Percentiles rank a stretch among this genome's conserved stretches.
phyloP scores from a whole-genome alignment of 2,797 vertebrate species.

The Neostethus bicornis region DNA sequence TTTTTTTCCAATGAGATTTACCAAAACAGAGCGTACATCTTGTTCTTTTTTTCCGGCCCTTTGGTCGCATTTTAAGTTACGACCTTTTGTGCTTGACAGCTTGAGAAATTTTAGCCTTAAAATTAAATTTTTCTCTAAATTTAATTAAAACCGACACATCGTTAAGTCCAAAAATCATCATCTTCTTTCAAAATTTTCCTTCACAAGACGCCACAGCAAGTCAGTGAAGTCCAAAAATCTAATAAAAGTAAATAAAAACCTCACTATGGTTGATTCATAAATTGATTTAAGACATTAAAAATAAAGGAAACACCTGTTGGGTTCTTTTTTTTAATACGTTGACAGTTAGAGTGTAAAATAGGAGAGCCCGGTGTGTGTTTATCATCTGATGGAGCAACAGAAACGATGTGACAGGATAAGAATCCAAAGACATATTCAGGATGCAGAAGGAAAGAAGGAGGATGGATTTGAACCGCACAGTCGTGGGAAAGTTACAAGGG shows the following conservation, averaged over 20 bases:
- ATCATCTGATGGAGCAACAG: conserved; percentile 1
- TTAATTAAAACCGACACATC: neutral
- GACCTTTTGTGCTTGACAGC: conserved; percentile 20
- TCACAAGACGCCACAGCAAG: too few species aligned
- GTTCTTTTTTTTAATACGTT: conserved; percentile 21
- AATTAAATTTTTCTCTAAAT: neutral
- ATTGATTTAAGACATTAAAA: neutral
- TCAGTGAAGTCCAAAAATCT: conserved; percentile 9
- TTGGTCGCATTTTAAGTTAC: too few species aligned
- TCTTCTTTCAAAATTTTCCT: too few species aligned
- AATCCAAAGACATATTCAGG: neutral
- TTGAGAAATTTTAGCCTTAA: neutral
- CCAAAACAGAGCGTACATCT: too few species aligned
- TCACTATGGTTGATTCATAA: neutral
- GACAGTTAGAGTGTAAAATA: conserved; percentile 6
- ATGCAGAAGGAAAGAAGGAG: neutral
- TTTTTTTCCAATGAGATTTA: too few species aligned
- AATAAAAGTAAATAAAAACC: neutral
- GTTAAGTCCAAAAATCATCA: conserved; percentile 8
- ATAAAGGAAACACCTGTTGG: conserved; percentile 15
- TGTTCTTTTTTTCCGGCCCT: too few species aligned
- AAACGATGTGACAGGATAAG: neutral
- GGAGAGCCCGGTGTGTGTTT: conserved; percentile 3
- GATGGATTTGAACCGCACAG: neutral
- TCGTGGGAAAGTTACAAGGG: conserved; percentile 22